Conservation (phyloP, 2,888 invertebrate genomes). For the Morpho achilles region DNA sequence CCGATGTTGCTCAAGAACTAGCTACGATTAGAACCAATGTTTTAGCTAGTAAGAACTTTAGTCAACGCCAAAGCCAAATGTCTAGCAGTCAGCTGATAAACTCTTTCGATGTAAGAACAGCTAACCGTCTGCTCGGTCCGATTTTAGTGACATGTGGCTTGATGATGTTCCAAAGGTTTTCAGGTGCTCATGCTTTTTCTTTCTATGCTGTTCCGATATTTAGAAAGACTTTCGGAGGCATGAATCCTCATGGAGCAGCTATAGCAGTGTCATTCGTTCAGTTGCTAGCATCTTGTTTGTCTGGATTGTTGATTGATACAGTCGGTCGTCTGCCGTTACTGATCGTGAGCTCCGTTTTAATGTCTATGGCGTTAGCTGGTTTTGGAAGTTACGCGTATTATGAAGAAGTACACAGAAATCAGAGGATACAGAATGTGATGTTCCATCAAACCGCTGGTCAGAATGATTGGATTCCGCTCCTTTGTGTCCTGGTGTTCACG, state of each 20-base stretch:
- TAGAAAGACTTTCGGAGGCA: constrained; percentile 88
- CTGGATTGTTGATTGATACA: constrained; percentile 90
- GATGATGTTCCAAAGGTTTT: constrained; percentile 93
- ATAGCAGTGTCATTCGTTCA: constrained; percentile 92
- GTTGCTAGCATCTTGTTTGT: constrained; percentile 89
- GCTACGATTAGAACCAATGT: constrained; percentile 85
- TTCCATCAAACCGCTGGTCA: constrained; percentile 77
- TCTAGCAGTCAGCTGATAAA: constrained; percentile 62
- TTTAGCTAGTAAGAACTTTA: constrained; percentile 73
- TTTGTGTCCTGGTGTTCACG: constrained; percentile 90
- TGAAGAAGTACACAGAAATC: constrained; percentile 82
- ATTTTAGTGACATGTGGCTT: constrained; percentile 90
- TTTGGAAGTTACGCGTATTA: constrained; percentile 92
- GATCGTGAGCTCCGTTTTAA: constrained; percentile 89
- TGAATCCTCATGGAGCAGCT: constrained; percentile 91
- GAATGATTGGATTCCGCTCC: constrained; percentile 89
- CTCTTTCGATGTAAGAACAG: constrained; percentile 64
- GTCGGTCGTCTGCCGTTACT: constrained; percentile 91
- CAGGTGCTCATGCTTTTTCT: constrained; percentile 90
- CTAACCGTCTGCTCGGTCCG: constrained; percentile 81
- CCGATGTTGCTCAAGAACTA: constrained; percentile 87
- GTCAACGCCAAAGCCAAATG: constrained; percentile 68
- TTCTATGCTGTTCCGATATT: constrained; percentile 94
- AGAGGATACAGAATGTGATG: constrained; percentile 71
- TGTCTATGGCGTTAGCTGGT: constrained; percentile 91